phyloP scores from a whole-genome alignment of 2,888 invertebrate genomes.

The Antheraea assamensis region DNA sequence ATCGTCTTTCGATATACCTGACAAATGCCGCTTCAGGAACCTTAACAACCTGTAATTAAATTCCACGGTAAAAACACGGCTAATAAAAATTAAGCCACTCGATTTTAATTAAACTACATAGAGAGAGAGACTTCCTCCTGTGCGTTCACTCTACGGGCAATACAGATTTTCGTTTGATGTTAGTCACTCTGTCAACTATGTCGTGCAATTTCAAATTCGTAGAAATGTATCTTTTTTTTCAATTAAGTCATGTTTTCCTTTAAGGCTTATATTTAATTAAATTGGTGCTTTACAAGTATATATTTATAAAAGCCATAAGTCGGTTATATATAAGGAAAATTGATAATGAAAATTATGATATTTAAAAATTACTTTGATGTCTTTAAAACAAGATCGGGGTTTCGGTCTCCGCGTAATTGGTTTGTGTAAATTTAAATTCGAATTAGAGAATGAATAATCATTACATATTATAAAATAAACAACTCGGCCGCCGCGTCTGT shows the following conservation, averaged over 20 bases:
- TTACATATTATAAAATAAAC: too few relatives aligned
- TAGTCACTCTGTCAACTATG: too few relatives aligned
- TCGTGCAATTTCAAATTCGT: constrained; percentile 2
- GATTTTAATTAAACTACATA: constrained; percentile 33
- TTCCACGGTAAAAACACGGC: constrained; percentile 29
- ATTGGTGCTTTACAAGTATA: neutral
- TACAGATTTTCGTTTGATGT: constrained; percentile 11
- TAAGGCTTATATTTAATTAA: neutral
- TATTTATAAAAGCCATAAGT: neutral
- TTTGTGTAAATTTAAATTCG: neutral
- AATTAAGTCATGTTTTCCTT: neutral
- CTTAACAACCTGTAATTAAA: constrained; percentile 30
- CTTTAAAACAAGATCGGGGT: neutral
- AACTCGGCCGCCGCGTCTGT: too few relatives aligned
- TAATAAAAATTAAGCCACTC: constrained; percentile 31
- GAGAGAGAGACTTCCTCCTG: constrained; percentile 12
- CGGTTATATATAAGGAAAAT: neutral
- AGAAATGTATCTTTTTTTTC: neutral
- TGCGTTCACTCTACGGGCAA: neutral
- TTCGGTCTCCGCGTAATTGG: neutral
- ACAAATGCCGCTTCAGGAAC: constrained; percentile 8
- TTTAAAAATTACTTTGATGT: neutral
- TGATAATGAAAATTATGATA: neutral
- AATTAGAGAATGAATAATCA: neutral
- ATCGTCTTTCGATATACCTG: constrained; percentile 1